A percentile compares a stretch with the other conserved stretches of the same genome.
Conservation (phyloP, 2,888 invertebrate genomes). For the Chaitophorus viminalis region DNA sequence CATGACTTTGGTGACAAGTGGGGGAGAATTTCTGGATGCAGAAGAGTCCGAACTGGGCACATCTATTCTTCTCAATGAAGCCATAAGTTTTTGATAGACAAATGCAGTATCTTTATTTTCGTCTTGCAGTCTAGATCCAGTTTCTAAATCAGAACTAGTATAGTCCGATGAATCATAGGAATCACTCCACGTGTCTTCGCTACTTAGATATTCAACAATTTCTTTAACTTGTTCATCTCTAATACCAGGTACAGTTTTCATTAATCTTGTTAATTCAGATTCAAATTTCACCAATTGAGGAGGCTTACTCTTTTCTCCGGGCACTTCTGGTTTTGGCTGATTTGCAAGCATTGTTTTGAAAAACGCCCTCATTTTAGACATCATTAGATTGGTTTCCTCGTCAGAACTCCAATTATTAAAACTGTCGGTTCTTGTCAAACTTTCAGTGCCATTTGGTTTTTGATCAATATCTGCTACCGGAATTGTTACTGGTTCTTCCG, state of each 20-base stretch:
- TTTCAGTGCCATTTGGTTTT: constrained; percentile 64
- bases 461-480: not conserved
- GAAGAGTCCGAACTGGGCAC: constrained; percentile 66
- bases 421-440: constrained; percentile 84
- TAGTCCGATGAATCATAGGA: constrained; percentile 93
- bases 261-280: constrained; percentile 86
- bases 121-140: constrained; percentile 68
- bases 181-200: constrained; percentile 93
- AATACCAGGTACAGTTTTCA: constrained; percentile 93
- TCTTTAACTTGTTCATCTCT: constrained; percentile 90
- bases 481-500: constrained; percentile 15
- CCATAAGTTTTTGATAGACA: constrained; percentile 87
- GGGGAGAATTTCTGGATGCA: constrained; percentile 78
- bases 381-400: constrained; percentile 93
- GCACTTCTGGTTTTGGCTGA: constrained; percentile 67
- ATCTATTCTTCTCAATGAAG: constrained; percentile 83
- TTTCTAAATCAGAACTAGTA: constrained; percentile 87
- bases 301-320: constrained; percentile 75
- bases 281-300: constrained; percentile 90
- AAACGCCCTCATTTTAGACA: constrained; percentile 93
- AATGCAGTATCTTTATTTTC: constrained; percentile 79
- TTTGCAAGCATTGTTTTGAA: constrained; percentile 90
- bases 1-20: constrained; percentile 89
- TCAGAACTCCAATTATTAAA: constrained; percentile 95
- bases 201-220: constrained; percentile 90